These are phyloP conservation scores for Branchinecta lindahli DNA, from an alignment of 1,140 invertebrate species.

Conservation along the genomic window DNA sequence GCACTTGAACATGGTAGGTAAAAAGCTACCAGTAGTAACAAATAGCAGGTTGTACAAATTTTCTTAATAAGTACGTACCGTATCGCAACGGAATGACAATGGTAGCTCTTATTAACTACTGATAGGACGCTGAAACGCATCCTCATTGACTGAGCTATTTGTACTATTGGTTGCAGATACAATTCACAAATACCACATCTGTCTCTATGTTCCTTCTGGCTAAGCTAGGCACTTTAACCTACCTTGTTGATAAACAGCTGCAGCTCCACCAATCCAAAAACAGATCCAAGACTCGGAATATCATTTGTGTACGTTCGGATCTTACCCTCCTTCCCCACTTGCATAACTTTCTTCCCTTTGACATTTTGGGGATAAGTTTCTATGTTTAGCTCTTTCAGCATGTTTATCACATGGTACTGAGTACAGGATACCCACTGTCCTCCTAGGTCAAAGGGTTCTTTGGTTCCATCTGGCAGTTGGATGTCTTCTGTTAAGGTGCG, in stretches of 20 bases:
- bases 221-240: neutral
- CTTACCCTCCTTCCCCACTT: slow-evolving; percentile 26
- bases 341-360: slow-evolving; percentile 31
- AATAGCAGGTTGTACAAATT: no score
- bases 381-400: slow-evolving; percentile 24
- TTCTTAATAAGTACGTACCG: no score
- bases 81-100: no score
- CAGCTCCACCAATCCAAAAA: slow-evolving; percentile 30
- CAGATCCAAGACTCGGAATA: slow-evolving; percentile 30
- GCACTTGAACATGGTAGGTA: no score
- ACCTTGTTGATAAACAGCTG: slow-evolving; percentile 29
- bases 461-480: slow-evolving; percentile 20
- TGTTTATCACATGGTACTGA: slow-evolving; percentile 25
- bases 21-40: no score
- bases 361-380: slow-evolving; percentile 28
- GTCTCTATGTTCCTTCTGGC: no score
- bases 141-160: no score
- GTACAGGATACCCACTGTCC: slow-evolving; percentile 27
- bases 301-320: slow-evolving; percentile 28
- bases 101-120: no score
- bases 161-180: no score
- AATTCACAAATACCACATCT: no score
- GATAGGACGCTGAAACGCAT: no score
- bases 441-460: slow-evolving; percentile 25
- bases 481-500: slow-evolving; percentile 23